phyloP scores from a whole-genome alignment of 1,140 invertebrate genomes.

The Caenorhabditis brenneri region DNA sequence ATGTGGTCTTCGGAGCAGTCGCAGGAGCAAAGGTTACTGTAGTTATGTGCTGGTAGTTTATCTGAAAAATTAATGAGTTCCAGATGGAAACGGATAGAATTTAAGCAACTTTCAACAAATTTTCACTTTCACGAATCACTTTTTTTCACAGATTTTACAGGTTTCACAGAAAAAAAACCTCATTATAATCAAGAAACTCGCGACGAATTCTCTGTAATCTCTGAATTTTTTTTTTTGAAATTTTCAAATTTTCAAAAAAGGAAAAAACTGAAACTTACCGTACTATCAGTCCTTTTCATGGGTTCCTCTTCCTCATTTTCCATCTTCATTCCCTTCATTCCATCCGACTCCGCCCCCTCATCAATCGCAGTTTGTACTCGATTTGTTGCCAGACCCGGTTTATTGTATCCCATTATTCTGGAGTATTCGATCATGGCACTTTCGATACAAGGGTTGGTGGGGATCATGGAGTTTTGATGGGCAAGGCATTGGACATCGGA shows the following conservation, averaged over 20 bases:
- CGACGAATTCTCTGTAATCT: neutral
- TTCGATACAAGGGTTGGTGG: conserved; percentile 65
- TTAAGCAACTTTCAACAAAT: neutral
- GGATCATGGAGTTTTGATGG: conserved; percentile 60
- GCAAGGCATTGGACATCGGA: conserved; percentile 58
- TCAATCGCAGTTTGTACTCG: neutral
- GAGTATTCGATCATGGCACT: conserved; percentile 56
- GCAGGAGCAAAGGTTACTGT: conserved; percentile 22
- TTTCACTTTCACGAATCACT: neutral
- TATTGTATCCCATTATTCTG: conserved; percentile 10
- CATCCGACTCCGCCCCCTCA: neutral
- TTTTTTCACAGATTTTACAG: neutral
- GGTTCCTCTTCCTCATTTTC: neutral
- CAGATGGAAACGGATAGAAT: neutral
- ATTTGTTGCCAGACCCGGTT: conserved; percentile 14
- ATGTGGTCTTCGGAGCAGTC: neutral
- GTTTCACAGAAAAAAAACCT: conserved; percentile 2
- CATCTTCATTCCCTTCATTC: no score
- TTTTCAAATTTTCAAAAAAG: neutral
- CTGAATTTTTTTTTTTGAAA: conserved; percentile 11
- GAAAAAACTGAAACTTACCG: neutral
- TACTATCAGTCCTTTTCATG: neutral
- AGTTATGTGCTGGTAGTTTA: neutral
- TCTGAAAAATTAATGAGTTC: neutral
- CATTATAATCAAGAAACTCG: conserved; percentile 27